A percentile compares a stretch with the other conserved stretches of the same genome.
phyloP scores from a whole-genome alignment of 1,140 invertebrate genomes.

The Paramacrobiotus metropolitanus region DNA sequence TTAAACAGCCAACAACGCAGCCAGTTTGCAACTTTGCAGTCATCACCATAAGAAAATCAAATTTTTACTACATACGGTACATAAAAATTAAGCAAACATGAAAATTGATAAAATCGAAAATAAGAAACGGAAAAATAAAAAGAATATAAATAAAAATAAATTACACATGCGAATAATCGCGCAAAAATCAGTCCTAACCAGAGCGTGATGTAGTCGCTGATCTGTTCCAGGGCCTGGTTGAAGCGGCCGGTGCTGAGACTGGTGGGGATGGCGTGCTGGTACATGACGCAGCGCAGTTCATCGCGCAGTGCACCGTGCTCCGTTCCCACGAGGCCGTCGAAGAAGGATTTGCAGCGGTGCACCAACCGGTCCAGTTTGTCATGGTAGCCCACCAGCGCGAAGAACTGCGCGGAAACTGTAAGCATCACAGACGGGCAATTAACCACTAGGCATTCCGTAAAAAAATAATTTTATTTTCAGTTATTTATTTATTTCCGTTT shows the following conservation, averaged over 20 bases:
- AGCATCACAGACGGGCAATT: no score
- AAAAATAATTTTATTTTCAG: no score
- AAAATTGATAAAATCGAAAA: no score
- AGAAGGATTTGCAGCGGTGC: neutral
- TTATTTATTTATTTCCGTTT: no score
- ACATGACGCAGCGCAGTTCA: neutral
- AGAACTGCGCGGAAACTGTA: neutral
- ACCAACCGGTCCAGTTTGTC: neutral
- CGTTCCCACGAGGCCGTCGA: neutral
- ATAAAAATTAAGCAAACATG: no score
- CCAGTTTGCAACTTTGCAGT: no score
- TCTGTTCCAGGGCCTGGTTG: neutral
- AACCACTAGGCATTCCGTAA: no score
- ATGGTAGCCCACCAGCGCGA: neutral
- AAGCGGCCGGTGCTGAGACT: neutral
- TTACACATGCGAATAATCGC: neutral
- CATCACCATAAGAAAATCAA: no score
- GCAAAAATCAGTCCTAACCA: neutral
- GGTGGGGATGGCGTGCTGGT: neutral
- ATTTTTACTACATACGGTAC: no score
- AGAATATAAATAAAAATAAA: neutral
- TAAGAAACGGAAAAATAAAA: neutral
- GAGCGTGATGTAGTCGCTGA: neutral
- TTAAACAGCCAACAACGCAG: no score
- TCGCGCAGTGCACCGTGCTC: neutral